A percentile compares a stretch with the other conserved stretches of the same genome.
These are phyloP conservation scores for Ophiodon elongatus DNA, from an alignment of 2,113 vertebrate genomes.

Conservation along the genomic window DNA sequence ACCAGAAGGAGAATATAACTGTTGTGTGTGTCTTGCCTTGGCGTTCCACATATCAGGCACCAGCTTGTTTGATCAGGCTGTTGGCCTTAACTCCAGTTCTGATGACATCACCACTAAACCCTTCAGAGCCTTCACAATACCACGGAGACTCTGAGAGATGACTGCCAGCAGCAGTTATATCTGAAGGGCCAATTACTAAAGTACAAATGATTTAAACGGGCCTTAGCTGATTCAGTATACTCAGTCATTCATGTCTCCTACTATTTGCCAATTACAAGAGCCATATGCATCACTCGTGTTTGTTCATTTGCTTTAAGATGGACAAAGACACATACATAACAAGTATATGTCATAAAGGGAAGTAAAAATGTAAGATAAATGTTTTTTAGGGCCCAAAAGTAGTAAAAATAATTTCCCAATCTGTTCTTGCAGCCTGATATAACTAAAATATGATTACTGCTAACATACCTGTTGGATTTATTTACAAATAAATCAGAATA, in stretches of 20 bases:
- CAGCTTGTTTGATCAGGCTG: constrained; percentile 90
- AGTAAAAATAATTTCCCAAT: background rate
- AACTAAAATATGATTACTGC: background rate
- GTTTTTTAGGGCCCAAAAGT: background rate
- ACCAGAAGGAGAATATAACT: constrained; percentile 1
- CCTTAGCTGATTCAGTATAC: background rate
- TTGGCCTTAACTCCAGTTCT: constrained; percentile 90
- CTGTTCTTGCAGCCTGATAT: background rate
- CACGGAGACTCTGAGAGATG: constrained; percentile 85
- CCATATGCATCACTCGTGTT: background rate
- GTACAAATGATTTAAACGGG: background rate
- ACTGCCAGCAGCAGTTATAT: constrained; percentile 89
- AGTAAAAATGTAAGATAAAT: background rate
- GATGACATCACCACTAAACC: constrained; percentile 94
- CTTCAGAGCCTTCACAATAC: constrained; percentile 91
- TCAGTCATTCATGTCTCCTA: background rate
- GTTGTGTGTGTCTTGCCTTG: constrained; percentile 81
- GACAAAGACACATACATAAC: background rate
- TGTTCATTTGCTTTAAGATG: background rate
- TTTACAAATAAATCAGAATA: background rate
- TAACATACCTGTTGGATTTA: background rate
- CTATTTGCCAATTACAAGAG: background rate
- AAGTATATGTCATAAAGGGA: background rate
- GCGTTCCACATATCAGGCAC: constrained; percentile 91
- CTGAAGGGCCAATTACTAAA: constrained; percentile 68